A percentile compares a stretch with the other conserved stretches of the same genome.
phyloP scores from a whole-genome alignment of 2,797 vertebrate genomes.

The Meda fulgida region DNA sequence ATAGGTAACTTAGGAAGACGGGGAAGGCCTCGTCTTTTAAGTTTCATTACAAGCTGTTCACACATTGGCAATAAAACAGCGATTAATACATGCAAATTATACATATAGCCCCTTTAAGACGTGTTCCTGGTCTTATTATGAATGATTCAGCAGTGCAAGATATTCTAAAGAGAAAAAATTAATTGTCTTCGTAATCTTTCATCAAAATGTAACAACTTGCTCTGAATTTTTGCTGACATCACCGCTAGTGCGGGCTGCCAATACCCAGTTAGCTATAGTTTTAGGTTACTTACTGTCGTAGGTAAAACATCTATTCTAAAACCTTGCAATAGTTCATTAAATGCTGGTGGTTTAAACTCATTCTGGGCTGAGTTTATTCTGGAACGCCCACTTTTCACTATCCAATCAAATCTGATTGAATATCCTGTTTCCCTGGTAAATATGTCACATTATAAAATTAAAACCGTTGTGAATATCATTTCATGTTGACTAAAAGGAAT shows the following conservation, averaged over 20 bases:
- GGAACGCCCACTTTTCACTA: not conserved
- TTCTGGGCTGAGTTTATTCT: not conserved
- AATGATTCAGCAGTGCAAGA: not conserved
- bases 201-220: not conserved
- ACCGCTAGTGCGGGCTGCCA: not conserved
- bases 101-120: not conserved
- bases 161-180: not conserved
- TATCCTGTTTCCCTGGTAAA: not conserved
- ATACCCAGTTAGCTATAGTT: not conserved
- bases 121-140: not conserved
- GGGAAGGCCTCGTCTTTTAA: not conserved
- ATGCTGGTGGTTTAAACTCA: conserved; percentile 34
- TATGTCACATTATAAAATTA: not conserved
- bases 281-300: not conserved
- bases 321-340: not conserved
- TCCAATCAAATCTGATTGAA: not conserved
- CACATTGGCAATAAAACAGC: not conserved
- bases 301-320: not conserved
- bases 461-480: not conserved
- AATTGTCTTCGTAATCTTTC: not conserved
- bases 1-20: not conserved
- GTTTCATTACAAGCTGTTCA: not conserved
- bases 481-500: conserved; percentile 13
- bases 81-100: not conserved
- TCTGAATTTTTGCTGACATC: not conserved